A percentile compares a stretch with the other conserved stretches of the same genome.
Evolutionary conservation across 2,797 vertebrate species (phyloP).

Genomic region (Darevskia nairensis): DNA sequence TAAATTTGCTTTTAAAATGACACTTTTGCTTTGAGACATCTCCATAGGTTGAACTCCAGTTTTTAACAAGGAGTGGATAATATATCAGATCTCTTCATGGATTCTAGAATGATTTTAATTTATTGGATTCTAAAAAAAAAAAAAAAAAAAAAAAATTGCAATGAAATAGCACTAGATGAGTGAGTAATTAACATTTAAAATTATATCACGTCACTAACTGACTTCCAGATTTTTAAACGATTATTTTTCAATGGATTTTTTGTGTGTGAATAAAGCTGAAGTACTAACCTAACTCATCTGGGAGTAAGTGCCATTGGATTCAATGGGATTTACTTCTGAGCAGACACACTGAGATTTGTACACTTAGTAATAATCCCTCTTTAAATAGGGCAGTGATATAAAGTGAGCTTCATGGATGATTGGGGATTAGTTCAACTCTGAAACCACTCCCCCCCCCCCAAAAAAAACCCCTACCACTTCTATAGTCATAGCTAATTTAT

Average conservation of each 20-base stretch:
- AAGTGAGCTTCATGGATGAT: too few relatives aligned
- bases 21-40: background rate
- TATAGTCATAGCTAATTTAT: background rate
- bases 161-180: constrained; percentile 11
- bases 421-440: too few relatives aligned
- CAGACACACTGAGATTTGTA: too few relatives aligned
- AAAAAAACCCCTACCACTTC: background rate
- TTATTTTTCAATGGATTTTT: background rate
- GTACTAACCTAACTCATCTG: too few relatives aligned
- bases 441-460: too few relatives aligned
- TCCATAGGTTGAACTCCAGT: background rate
- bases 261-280: background rate
- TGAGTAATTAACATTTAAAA: constrained; percentile 29
- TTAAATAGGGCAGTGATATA: background rate
- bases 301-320: too few relatives aligned
- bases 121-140: background rate
- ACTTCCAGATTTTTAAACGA: background rate
- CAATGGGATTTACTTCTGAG: too few relatives aligned
- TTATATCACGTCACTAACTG: background rate
- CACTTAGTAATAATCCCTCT: background rate
- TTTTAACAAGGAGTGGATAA: background rate
- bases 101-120: constrained; percentile 1
- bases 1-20: background rate
- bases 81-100: background rate
- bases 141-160: background rate